Evolutionary conservation across 1,140 invertebrate species (phyloP).

Genomic region (Hyposmocoma kahamanoa): DNA sequence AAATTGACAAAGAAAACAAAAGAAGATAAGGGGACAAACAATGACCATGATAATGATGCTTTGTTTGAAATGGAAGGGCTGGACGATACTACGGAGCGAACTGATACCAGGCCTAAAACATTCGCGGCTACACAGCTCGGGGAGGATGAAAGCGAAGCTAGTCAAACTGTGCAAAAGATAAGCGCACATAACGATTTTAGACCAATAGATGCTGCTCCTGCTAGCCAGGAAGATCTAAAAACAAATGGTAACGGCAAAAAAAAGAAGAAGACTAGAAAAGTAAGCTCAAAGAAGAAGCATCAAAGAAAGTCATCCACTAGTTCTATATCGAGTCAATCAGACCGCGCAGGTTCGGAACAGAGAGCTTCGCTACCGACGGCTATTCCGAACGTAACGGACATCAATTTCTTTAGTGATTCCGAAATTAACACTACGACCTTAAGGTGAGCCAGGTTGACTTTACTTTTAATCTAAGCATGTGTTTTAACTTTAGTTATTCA

Average conservation of each 20-base stretch:
- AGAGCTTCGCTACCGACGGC: constrained; percentile 36
- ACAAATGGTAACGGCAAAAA: constrained; percentile 75
- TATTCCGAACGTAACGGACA: constrained; percentile 42
- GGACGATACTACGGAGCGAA: constrained; percentile 63
- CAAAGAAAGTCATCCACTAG: constrained; percentile 80
- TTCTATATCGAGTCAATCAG: constrained; percentile 68
- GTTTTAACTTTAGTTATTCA: neutral
- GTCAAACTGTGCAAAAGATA: constrained; percentile 67
- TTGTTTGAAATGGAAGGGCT: constrained; percentile 81
- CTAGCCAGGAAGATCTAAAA: constrained; percentile 50
- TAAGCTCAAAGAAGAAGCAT: constrained; percentile 84
- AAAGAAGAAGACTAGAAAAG: constrained; percentile 85
- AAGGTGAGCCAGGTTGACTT: constrained; percentile 70
- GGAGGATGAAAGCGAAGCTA: constrained; percentile 55
- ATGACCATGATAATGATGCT: constrained; percentile 73
- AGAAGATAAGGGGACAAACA: constrained; percentile 49
- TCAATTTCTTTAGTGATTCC: constrained; percentile 91
- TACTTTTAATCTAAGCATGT: neutral
- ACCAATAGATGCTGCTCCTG: constrained; percentile 69
- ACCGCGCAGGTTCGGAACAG: constrained; percentile 53
- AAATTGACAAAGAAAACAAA: constrained; percentile 55
- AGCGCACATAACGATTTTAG: constrained; percentile 77
- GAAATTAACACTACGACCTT: constrained; percentile 80
- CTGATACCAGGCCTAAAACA: constrained; percentile 53
- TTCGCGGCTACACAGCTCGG: constrained; percentile 64